A percentile compares a stretch with the other conserved stretches of the same genome.
These are phyloP conservation scores for Drosophila chauvacae DNA, from an alignment of 1,140 invertebrate genomes.

Conservation along the genomic window DNA sequence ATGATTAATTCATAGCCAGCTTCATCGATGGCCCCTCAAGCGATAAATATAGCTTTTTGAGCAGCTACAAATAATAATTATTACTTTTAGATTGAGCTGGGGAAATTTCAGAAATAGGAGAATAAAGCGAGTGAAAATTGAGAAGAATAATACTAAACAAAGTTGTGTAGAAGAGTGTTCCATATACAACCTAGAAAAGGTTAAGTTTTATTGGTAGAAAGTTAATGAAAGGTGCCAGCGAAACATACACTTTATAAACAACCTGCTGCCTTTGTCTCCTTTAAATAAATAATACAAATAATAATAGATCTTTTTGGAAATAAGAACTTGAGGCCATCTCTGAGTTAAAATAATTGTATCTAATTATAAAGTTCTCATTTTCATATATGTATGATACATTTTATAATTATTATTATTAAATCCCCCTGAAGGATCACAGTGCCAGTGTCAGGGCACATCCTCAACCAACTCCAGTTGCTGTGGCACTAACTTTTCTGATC, in stretches of 20 bases:
- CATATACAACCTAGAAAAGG: background rate
- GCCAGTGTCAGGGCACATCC: slow-evolving; percentile 12
- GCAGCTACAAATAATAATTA: slow-evolving; percentile 22
- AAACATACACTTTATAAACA: no score
- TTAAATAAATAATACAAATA: no score
- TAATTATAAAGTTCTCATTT: no score
- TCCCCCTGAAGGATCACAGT: slow-evolving; percentile 8
- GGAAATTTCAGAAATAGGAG: background rate
- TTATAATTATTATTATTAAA: background rate
- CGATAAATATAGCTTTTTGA: background rate
- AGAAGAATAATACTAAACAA: background rate
- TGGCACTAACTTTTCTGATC: slow-evolving; percentile 41
- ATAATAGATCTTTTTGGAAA: no score
- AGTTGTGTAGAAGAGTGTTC: background rate
- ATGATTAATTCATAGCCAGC: slow-evolving; percentile 39
- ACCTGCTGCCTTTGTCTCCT: no score
- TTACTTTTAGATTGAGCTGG: background rate
- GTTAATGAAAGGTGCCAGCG: no score
- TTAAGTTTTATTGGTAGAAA: background rate
- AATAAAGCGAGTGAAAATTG: background rate
- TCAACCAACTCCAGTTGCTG: slow-evolving; percentile 4
- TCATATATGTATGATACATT: no score
- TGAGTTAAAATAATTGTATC: no score
- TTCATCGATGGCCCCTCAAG: slow-evolving; percentile 14
- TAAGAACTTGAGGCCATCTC: no score